Evolutionary conservation across 2,113 vertebrate species (phyloP).

Genomic region (Sebastes schlegelii): DNA sequence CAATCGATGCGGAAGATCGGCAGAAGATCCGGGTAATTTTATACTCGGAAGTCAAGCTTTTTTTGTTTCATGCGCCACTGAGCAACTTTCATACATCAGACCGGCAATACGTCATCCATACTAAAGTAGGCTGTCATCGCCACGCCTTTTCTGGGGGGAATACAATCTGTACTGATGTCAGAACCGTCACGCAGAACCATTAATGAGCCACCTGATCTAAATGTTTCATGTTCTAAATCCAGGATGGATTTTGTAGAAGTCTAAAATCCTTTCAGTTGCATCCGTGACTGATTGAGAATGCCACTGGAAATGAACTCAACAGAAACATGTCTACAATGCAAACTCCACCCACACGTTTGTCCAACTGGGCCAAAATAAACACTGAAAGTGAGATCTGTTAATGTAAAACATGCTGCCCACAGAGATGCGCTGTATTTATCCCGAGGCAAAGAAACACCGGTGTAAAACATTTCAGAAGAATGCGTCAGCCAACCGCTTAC

Average conservation of each 20-base stretch:
- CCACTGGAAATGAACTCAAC: background rate
- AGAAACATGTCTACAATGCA: background rate
- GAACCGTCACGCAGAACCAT: no score
- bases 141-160: no score
- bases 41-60: no score
- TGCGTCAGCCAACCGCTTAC: background rate
- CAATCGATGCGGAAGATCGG: no score
- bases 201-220: background rate
- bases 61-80: no score
- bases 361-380: constrained; percentile 13
- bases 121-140: no score
- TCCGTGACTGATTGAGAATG: background rate
- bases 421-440: constrained; percentile 15
- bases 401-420: constrained; percentile 14
- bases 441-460: background rate
- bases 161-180: no score
- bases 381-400: background rate
- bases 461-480: background rate
- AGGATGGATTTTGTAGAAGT: background rate
- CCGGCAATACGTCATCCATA: no score
- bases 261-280: background rate
- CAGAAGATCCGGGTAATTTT: no score
- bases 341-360: constrained; percentile 21
- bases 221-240: background rate
- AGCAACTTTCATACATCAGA: no score